Base-by-base conservation (phyloP, 53 echinoderm and acorn worm genomes). In the Glandiceps talaboti region DNA sequence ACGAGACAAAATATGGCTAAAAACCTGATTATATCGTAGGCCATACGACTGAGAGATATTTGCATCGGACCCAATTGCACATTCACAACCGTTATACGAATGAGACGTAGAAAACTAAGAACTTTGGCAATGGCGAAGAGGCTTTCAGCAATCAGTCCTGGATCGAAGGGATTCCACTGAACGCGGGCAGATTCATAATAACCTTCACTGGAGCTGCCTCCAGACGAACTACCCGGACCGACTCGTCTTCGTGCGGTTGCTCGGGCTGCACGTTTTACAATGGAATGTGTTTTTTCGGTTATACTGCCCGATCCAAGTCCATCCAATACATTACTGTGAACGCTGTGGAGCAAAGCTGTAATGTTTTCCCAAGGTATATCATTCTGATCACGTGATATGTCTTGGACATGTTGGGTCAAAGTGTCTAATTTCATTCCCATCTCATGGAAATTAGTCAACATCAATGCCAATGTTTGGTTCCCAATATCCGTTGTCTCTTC, bases 61-160 rank as follows among this genome's bases (percentile, higher is more conserved):
- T 99, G 99, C 99, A 99, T 99, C 10, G 99, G 99, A 27, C 99
- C 99, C 30, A 99, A 93, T 32, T 99, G 99, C 32, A 92, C 88
- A 33, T 93, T 99, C 93, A 99, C 93, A 0, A 99, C 99, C 1
- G 99, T 99, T 74, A 94, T 83, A 29, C 93, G 87, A 64, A 99
- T 99, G 25, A 92, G 99, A 26, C 99, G 82, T 14, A 99, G 84
- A 78, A 99, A 91, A 78, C 99, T 99, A 75, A 99, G 74, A 1
- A 99, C 99, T 77, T 99, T 99, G 28, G 99, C 99, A 29, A 99
- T 89, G 74, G 99, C 99, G 77, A 99, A 99, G 1, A 99, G 81
- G 0, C 93, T 92, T 33, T 99, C 99, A 0, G 99, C 64, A 80
- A 99, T 88, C 29, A 99, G 77, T 81, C 93, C 83, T 1, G 99